These are phyloP conservation scores for Cepaea nemoralis DNA, from an alignment of 1,140 invertebrate species.

Conservation along the genomic window DNA sequence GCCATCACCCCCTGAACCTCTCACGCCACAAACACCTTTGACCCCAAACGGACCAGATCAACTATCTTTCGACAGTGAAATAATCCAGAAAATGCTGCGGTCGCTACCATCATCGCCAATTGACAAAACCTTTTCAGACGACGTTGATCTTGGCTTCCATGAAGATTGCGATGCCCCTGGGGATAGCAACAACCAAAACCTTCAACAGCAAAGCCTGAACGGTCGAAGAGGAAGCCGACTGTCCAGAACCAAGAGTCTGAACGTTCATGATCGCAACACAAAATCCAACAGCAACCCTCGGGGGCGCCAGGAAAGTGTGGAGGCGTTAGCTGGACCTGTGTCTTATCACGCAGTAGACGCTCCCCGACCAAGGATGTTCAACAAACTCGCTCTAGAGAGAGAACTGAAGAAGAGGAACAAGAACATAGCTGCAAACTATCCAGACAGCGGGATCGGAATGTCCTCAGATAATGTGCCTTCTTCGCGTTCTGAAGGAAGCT, in stretches of 20 bases:
- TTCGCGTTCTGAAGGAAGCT: slow-evolving; percentile 40
- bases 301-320: slow-evolving; percentile 38
- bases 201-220: not conserved
- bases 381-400: slow-evolving; percentile 80
- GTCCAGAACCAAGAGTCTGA: slow-evolving; percentile 51
- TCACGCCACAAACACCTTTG: slow-evolving; percentile 64
- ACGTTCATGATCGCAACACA: slow-evolving; percentile 47
- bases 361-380: slow-evolving; percentile 42
- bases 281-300: slow-evolving; percentile 33
- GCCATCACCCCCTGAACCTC: slow-evolving; percentile 69
- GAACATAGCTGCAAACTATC: slow-evolving; percentile 83
- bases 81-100: slow-evolving; percentile 92
- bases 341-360: slow-evolving; percentile 23
- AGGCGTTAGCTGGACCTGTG: slow-evolving; percentile 26
- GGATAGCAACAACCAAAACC: not conserved
- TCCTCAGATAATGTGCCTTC: slow-evolving; percentile 56
- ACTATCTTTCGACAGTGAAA: slow-evolving; percentile 81
- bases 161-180: slow-evolving; percentile 46
- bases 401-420: slow-evolving; percentile 95
- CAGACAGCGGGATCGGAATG: slow-evolving; percentile 67
- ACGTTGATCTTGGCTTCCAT: slow-evolving; percentile 60
- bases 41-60: slow-evolving; percentile 58
- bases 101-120: slow-evolving; percentile 80
- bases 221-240: slow-evolving; percentile 34
- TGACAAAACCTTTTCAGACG: slow-evolving; percentile 49